Base-by-base conservation (phyloP, 1,140 invertebrate genomes). In the Gyrodactylus bullatarudis region DNA sequence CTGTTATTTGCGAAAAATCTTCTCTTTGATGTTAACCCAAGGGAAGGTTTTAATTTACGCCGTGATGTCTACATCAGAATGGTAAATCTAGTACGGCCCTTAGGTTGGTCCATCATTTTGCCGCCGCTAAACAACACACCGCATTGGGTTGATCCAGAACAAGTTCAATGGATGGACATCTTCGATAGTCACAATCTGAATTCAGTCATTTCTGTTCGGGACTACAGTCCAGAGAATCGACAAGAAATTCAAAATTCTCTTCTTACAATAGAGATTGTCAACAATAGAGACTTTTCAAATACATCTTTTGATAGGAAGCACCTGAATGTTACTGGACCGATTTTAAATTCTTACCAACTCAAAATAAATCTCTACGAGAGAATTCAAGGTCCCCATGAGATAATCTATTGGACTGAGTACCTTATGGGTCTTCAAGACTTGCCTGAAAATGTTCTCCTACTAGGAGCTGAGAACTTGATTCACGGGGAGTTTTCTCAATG, bases 31-130 rank as follows among this genome's bases (percentile, higher is more conserved):
- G 87, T 95, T 0, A 96, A 95, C 82, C 86, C 85, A 22, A 86
- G 87, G 0, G 92, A 98, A 84, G 93, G 93, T 0, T 97, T 98
- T 78, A 98, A 98, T 83, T 83, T 98, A 74, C 82, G 91, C 71
- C 83, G 92, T 75, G 93, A 97, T 84, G 92, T 97, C 16, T 96
- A 91, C 77, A 86, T 96, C 81, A 83, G 93, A 77, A 83, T 94
- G 76, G 89, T 91, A 20, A 86, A 87, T 72, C 85, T 93, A 76
- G 82, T 89, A 0, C 83, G 84, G 77, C 83, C 84, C 75, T 81
- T 89, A 75, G 82, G 82, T 78, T 85, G 84, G 83, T 79, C 81
- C 71, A 77, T 85, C 73, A 84, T 85, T 74, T 74, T 97, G 75
- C 92, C 92, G 25, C 90, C 92, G 0, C 97, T 89, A 89, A 84